Evolutionary conservation across 2,888 invertebrate species (phyloP).

Genomic region (Drosophila algonquin): DNA sequence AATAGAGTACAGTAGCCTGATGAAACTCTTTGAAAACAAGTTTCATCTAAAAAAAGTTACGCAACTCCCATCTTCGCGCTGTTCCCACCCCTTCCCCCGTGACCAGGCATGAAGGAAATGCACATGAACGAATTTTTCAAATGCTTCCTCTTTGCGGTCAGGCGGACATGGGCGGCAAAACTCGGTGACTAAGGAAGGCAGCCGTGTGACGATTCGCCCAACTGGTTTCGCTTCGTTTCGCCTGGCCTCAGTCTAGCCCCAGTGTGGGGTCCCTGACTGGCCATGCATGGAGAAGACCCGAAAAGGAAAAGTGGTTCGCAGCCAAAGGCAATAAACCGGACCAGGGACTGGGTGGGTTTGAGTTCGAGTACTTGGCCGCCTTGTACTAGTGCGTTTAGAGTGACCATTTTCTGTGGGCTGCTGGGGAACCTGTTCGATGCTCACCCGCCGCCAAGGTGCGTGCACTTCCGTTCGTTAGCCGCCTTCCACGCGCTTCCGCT

Average conservation of each 20-base stretch:
- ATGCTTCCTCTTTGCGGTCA: constrained; percentile 15
- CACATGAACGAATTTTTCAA: constrained; percentile 11
- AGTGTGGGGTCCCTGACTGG: constrained; percentile 1
- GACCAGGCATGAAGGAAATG: constrained; percentile 20
- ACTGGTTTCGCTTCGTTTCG: constrained; percentile 29
- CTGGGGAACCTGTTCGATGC: constrained; percentile 21
- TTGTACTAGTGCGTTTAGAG: constrained; percentile 32
- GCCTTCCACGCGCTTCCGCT: constrained; percentile 16
- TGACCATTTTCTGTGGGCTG: constrained; percentile 19
- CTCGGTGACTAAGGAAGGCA: background rate
- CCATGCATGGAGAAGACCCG: constrained; percentile 4
- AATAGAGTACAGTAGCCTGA: background rate
- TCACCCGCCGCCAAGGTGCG: constrained; percentile 11
- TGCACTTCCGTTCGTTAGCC: constrained; percentile 19
- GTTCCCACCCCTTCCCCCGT: background rate
- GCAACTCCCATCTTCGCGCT: background rate
- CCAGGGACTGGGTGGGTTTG: constrained; percentile 28
- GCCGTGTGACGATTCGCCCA: constrained; percentile 33
- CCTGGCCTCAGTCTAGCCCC: background rate
- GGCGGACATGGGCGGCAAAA: background rate
- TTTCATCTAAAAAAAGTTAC: background rate
- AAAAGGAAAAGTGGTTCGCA: constrained; percentile 37
- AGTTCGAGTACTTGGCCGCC: constrained; percentile 13
- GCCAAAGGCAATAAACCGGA: constrained; percentile 28
- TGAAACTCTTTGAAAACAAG: no score